Evolutionary conservation across 2,113 vertebrate species (phyloP).

Genomic region (Vulpes ferrilata): DNA sequence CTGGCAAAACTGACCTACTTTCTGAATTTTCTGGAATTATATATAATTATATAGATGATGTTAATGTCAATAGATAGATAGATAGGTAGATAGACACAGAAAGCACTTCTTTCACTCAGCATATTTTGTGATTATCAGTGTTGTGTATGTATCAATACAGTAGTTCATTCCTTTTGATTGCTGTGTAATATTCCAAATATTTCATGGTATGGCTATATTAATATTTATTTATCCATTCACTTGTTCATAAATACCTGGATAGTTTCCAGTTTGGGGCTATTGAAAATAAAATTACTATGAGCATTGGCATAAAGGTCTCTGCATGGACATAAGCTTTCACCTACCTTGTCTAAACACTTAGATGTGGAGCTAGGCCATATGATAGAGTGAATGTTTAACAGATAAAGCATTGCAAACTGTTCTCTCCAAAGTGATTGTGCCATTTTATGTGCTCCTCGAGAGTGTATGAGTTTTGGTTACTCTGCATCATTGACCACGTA

Average conservation of each 20-base stretch:
- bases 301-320: background rate
- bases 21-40: background rate
- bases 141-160: background rate
- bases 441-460: background rate
- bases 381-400: no score
- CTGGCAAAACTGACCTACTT: background rate
- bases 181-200: background rate
- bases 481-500: background rate
- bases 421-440: background rate
- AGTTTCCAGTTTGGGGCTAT: background rate
- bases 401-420: background rate
- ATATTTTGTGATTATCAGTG: background rate
- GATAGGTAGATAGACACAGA: background rate
- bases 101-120: background rate
- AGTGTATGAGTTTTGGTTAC: background rate
- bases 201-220: background rate
- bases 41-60: background rate
- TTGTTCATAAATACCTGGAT: background rate
- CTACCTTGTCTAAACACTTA: background rate
- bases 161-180: background rate
- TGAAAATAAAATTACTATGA: background rate
- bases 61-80: background rate
- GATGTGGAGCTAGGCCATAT: background rate
- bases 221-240: background rate
- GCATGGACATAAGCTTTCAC: background rate